Evolutionary conservation across 2,888 invertebrate genomes (phyloP).

Genomic region (Dermolepida albohirtum): DNA sequence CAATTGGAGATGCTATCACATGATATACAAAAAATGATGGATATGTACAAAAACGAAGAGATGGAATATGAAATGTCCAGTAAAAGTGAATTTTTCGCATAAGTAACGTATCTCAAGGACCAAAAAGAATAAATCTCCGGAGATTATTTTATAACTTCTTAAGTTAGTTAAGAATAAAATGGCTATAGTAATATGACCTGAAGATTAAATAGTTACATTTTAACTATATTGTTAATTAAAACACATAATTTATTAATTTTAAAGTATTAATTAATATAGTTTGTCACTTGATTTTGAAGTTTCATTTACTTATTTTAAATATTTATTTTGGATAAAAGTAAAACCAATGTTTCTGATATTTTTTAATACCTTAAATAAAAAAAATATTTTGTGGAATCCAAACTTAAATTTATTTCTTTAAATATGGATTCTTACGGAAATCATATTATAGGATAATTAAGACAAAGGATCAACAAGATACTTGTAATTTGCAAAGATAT

Average conservation of each 20-base stretch:
- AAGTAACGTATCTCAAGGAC: constrained; percentile 58
- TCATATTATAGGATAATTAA: too few relatives aligned
- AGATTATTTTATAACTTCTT: constrained; percentile 28
- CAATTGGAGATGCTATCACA: constrained; percentile 90
- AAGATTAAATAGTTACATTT: constrained; percentile 29
- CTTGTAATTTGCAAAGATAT: too few relatives aligned
- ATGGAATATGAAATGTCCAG: constrained; percentile 89
- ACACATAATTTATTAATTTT: constrained; percentile 39
- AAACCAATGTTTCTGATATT: too few relatives aligned
- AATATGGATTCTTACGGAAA: too few relatives aligned
- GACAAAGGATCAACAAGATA: too few relatives aligned
- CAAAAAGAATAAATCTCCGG: constrained; percentile 24
- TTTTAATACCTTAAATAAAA: too few relatives aligned
- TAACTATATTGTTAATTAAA: constrained; percentile 41
- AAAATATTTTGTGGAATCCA: too few relatives aligned
- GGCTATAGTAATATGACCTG: constrained; percentile 36
- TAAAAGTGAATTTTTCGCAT: constrained; percentile 92
- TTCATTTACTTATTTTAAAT: too few relatives aligned
- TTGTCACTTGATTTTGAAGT: constrained; percentile 10
- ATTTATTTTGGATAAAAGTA: too few relatives aligned
- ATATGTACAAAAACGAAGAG: constrained; percentile 95
- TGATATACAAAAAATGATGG: constrained; percentile 90
- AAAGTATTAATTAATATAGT: constrained; percentile 41
- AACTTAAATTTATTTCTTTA: too few relatives aligned
- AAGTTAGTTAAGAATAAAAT: constrained; percentile 23